Base-by-base conservation (phyloP, 2,888 invertebrate species). In the Aleiodes alternator region DNA sequence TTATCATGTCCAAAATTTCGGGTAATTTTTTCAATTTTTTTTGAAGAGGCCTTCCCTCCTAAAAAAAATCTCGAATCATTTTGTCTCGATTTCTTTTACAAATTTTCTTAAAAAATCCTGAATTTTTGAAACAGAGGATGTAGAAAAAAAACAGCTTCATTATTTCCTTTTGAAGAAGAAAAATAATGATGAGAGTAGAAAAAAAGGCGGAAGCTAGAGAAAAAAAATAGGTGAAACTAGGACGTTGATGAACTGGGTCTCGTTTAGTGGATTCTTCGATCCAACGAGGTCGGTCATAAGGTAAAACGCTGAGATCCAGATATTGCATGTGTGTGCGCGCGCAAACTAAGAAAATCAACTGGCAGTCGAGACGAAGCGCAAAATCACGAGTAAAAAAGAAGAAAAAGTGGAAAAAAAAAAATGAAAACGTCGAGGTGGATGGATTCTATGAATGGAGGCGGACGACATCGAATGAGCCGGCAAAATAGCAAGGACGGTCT, bases 381-480 rank as follows among this genome's bases (percentile, higher is more conserved):
- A 75, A 75, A 75, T 73, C 70, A 72, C 64, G 50, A 34, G 53
- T 31, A 43, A 43, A 43, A 38, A 38, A 38, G 1, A 23, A 23
- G 23, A 23, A 23, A 23, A 1, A 23, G 23, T 23, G 23, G 23
- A 23, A 23, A 23, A 23, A 23, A 23, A 43, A 11, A 11, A 43
- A 43, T 8, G 3, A 31, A 53, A 38, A 31, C 56, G 14, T 66
- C 75, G 71, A 79, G 74, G 76, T 76, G 83, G 57, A 59, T 59
- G 59, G 38, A 38, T 84, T 87, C 87, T 87, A 86, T 87, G 88
- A 88, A 88, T 88, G 88, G 86, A 85, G 85, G 84, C 84, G 86
- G 82, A 79, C 72, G 75, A 74, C 79, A 76, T 83, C 83, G 83
- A 83, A 86, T 86, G 85, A 83, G 83, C 83, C 84, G 83, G 78